Base-by-base conservation (phyloP, 2,888 invertebrate genomes). In the Lithophane semibrunnea region DNA sequence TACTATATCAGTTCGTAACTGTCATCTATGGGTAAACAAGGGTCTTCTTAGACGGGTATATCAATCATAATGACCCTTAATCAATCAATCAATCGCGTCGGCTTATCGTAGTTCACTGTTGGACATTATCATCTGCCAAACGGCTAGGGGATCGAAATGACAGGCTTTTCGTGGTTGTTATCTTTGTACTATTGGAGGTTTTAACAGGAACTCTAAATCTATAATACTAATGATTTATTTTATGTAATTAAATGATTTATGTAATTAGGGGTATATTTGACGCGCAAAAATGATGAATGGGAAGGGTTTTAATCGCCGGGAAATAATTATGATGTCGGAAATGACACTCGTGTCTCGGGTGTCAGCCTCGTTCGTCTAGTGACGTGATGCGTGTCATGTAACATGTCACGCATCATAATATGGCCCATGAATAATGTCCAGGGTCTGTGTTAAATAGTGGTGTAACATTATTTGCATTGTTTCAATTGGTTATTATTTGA, bases 211-310 rank as follows among this genome's bases (percentile, higher is more conserved):
- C 7, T 52, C 18, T 52, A 7, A 52, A 52, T 52, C 16, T 7
- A 37, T 5, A 16, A 18, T 5, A 18, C 18, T 52, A 18, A 52
- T 37, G 37, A 37, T 37, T 37, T 37, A 37, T 37, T 4, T 37
- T 37, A 37, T 37, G 4, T 37, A 37, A 29, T 29, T 37, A 4
- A 37, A 37, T 37, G 37, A 37, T 37, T 37, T 37, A 37, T 3
- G 69, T 82, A 84, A 89, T 83, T 80, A 83, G 49, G 73, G 66
- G 75, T 75, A 52, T 76, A 80, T 84, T 79, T 9, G 75, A 72
- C 49, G 44, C 58, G 49, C 8, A 61, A 79, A 79, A 80, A 49
- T 83, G 79, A 87, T 80, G 73, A 79, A 88, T 72, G 64, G 12
- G 24, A n/a, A 42, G 29, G 58, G 71, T 24, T 77, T 75, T 58